Base-by-base conservation (phyloP, 1,140 invertebrate genomes). In the Mizuhopecten yessoensis region DNA sequence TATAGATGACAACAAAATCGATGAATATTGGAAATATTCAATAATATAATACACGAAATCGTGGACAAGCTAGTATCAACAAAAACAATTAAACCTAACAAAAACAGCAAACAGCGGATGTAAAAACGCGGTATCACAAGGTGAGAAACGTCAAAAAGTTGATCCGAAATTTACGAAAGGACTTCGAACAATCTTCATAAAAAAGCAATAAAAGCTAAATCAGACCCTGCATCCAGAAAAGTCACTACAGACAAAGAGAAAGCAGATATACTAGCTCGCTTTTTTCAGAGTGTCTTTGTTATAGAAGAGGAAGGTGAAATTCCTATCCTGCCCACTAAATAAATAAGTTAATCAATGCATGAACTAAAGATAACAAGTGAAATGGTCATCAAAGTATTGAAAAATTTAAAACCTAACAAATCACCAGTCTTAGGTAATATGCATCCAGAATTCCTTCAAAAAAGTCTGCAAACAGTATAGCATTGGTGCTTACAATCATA, bases 41-140 rank as follows among this genome's bases (percentile, higher is more conserved):
- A 42, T 33, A 23, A 87, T 11, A 90, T 34, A 34, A 34, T 34
- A 1, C 42, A 42, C 11, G 20, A 17, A 20, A 29, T 86, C 9
- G 36, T 87, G 10, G 29, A 90, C 9, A 86, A 49, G 33, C 39
- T n/a, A n/a, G n/a, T n/a, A n/a, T n/a, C n/a, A n/a, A n/a, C n/a
- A n/a, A n/a, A n/a, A n/a, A n/a, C n/a, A 90, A 36, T 10, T 49
- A 15, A 10, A 10, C 11, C 11, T 20, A 13, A 49, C 86, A 86
- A 23, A 86, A 86, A 86, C n/a, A 86, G 23, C 23, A 89, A 89
- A 36, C 34, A 34, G 86, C 34, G 20, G 75, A 91, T 34, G 86
- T 87, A n/a, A 49, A 89, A n/a, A 89, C 75, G 86, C 49, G 89
- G 34, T 89, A 87, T 17, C 86, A 39, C 49, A 89, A 91, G 42